phyloP scores from a whole-genome alignment of 1,140 invertebrate genomes.

The Melanaphis sacchari region DNA sequence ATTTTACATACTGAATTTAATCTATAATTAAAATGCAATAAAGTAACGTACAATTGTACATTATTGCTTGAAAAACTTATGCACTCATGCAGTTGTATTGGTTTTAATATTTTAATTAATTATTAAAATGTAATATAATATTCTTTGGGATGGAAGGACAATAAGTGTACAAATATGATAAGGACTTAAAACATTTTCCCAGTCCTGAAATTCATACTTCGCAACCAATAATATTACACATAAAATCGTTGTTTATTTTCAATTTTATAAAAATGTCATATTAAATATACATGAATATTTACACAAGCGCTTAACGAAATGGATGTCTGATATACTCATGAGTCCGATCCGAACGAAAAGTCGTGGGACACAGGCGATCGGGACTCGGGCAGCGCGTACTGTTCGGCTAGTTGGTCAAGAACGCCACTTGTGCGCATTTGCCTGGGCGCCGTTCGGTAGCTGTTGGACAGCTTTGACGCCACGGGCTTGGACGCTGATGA shows the following conservation, averaged over 20 bases:
- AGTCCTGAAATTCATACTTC: background rate
- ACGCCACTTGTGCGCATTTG: background rate
- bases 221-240: background rate
- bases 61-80: no score
- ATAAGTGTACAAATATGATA: no score
- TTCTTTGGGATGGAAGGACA: no score
- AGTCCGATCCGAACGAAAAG: background rate
- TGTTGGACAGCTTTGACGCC: background rate
- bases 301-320: background rate
- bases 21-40: no score
- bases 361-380: background rate
- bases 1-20: no score
- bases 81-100: no score
- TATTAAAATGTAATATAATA: no score
- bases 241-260: background rate
- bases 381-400: slow-evolving; percentile 9
- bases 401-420: background rate
- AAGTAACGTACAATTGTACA: no score
- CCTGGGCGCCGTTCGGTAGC: background rate
- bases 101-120: no score
- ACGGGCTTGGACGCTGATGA: background rate
- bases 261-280: background rate
- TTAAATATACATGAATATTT: slow-evolving; percentile 13
- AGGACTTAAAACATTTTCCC: background rate
- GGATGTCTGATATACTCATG: background rate